Percentiles rank a stretch among this genome's conserved stretches.
Conservation (phyloP, 2,797 vertebrate genomes). For the Typhlichthys subterraneus region DNA sequence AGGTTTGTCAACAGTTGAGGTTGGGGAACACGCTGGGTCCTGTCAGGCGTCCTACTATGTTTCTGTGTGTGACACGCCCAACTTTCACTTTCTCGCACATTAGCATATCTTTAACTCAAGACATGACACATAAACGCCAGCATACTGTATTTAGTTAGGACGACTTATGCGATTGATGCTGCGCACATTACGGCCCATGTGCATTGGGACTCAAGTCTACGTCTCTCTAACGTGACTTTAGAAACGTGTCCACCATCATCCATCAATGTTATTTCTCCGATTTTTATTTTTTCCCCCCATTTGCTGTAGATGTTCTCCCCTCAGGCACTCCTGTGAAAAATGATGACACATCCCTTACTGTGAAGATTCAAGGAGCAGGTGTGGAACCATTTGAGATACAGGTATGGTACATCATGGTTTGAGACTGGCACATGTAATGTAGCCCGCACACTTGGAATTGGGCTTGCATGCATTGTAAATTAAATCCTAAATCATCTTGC, state of each 20-base stretch:
- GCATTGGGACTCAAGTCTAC: no score
- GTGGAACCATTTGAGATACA: slow-evolving; percentile 81
- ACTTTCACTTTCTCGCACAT: slow-evolving; percentile 36
- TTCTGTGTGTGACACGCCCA: slow-evolving; percentile 52
- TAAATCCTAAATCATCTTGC: background rate
- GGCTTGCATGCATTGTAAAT: background rate
- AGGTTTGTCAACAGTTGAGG: slow-evolving; percentile 64
- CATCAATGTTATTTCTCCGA: slow-evolving; percentile 11
- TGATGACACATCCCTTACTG: slow-evolving; percentile 68
- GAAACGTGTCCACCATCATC: background rate
- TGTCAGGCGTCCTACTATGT: slow-evolving; percentile 14
- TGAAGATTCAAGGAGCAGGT: slow-evolving; percentile 83
- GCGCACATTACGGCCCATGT: background rate
- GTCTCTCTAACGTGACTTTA: no score
- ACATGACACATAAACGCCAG: slow-evolving; percentile 2
- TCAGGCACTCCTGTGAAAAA: slow-evolving; percentile 31
- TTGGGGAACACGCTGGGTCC: slow-evolving; percentile 61
- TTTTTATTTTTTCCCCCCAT: background rate
- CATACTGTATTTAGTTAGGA: slow-evolving; percentile 7
- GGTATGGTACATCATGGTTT: slow-evolving; percentile 53
- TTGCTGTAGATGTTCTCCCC: slow-evolving; percentile 48
- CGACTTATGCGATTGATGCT: slow-evolving; percentile 8
- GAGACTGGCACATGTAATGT: background rate
- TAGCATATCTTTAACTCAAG: slow-evolving; percentile 6
- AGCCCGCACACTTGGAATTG: background rate